These are phyloP conservation scores for Branchellion lobata DNA, from an alignment of 2,888 invertebrate species.

Conservation along the genomic window DNA sequence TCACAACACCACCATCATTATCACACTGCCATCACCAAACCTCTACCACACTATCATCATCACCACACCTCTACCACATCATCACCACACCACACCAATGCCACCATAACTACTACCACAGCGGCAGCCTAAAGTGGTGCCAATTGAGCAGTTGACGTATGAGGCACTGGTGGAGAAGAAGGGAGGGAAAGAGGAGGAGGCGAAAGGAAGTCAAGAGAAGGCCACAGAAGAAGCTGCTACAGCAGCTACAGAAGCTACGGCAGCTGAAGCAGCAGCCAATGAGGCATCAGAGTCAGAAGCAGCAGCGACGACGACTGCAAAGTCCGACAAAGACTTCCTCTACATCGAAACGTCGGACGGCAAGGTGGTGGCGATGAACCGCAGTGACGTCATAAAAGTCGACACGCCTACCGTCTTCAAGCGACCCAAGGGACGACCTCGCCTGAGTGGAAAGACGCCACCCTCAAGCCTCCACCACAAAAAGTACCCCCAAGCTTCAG, in stretches of 20 bases:
- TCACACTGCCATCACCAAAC: no score
- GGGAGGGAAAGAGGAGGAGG: neutral
- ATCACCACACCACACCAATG: no score
- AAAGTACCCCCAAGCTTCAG: neutral
- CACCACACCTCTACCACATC: no score
- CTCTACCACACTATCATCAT: no score
- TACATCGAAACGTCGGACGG: slow-evolving; percentile 30
- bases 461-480: neutral
- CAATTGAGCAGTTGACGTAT: neutral
- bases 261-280: no score
- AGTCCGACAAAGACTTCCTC: neutral
- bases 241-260: no score
- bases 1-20: no score
- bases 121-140: neutral
- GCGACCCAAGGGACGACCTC: slow-evolving; percentile 26
- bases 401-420: slow-evolving; percentile 4
- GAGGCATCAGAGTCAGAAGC: no score
- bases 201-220: neutral
- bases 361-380: slow-evolving; percentile 30
- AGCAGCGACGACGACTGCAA: no score
- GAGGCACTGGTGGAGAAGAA: neutral
- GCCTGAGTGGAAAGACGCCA: neutral
- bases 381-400: neutral
- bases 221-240: no score
- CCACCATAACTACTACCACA: neutral